Conservation (phyloP, 2,888 invertebrate species). For the Chironomus tentans region DNA sequence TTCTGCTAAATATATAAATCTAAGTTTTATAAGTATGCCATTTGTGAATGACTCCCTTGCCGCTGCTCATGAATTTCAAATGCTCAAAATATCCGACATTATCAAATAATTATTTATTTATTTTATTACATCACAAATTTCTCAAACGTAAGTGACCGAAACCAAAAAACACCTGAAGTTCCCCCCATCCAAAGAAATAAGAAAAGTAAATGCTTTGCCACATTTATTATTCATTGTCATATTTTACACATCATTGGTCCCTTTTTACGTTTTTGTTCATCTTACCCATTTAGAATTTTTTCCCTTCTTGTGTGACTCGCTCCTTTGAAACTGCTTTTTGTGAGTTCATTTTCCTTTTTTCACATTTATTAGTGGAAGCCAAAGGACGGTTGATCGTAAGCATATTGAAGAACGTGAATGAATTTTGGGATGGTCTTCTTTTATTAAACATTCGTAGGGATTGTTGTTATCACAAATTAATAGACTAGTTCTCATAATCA, state of each 20-base stretch:
- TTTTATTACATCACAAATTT: too few species aligned
- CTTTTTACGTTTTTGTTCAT: neutral
- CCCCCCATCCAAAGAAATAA: neutral
- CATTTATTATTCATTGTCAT: slow-evolving; percentile 5
- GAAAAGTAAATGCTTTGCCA: neutral
- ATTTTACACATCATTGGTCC: slow-evolving; percentile 1
- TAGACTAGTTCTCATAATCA: slow-evolving; percentile 7
- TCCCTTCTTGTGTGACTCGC: too few species aligned
- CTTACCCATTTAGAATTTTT: neutral
- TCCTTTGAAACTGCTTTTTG: too few species aligned
- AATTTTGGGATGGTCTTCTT: neutral
- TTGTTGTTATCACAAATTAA: neutral
- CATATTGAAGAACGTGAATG: neutral
- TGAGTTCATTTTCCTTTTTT: neutral
- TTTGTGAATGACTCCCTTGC: too few species aligned
- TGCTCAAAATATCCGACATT: too few species aligned
- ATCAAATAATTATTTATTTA: too few species aligned
- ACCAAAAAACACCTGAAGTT: neutral
- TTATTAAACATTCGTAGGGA: neutral
- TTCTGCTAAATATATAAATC: too few species aligned
- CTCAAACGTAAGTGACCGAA: neutral
- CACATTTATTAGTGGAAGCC: neutral
- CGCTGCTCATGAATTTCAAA: too few species aligned
- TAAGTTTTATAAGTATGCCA: too few species aligned
- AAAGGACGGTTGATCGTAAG: neutral